Evolutionary conservation across 2,113 vertebrate species (phyloP).

Genomic region (Sturnus vulgaris): DNA sequence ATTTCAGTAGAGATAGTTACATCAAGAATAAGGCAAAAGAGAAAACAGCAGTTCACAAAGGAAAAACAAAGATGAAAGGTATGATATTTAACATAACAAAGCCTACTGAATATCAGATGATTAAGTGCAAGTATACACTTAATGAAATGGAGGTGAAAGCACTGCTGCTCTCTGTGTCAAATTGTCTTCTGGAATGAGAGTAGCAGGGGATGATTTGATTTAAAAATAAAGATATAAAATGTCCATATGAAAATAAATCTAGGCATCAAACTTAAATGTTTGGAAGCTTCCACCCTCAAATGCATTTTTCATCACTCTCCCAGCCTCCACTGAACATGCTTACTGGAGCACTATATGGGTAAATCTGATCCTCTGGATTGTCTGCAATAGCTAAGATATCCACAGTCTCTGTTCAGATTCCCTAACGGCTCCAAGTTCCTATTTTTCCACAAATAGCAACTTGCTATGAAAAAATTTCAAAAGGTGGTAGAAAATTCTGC

Average conservation of each 20-base stretch:
- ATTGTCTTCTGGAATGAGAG: not conserved
- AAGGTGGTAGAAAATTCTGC: not conserved
- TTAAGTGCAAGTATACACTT: not conserved
- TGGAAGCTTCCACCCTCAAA: not conserved
- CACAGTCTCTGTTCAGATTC: not conserved
- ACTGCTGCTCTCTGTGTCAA: not conserved
- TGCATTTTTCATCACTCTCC: not conserved
- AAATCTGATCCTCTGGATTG: not conserved
- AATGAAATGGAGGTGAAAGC: not conserved
- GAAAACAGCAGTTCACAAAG: not conserved
- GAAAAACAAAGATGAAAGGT: not conserved
- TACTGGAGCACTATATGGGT: not conserved
- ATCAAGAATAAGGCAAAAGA: not conserved
- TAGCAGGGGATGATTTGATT: not conserved
- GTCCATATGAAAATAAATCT: not conserved
- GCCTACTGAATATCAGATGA: not conserved
- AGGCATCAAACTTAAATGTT: not conserved
- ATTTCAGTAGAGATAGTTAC: not conserved
- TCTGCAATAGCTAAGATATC: not conserved
- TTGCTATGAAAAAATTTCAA: not conserved
- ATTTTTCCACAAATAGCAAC: not conserved
- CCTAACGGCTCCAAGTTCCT: not conserved
- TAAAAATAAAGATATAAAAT: not conserved
- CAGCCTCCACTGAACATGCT: not conserved
- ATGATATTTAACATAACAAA: not conserved